A percentile compares a stretch with the other conserved stretches of the same genome.
Evolutionary conservation across 2,797 vertebrate species (phyloP).

Genomic region (Pseudochirops cupreus): DNA sequence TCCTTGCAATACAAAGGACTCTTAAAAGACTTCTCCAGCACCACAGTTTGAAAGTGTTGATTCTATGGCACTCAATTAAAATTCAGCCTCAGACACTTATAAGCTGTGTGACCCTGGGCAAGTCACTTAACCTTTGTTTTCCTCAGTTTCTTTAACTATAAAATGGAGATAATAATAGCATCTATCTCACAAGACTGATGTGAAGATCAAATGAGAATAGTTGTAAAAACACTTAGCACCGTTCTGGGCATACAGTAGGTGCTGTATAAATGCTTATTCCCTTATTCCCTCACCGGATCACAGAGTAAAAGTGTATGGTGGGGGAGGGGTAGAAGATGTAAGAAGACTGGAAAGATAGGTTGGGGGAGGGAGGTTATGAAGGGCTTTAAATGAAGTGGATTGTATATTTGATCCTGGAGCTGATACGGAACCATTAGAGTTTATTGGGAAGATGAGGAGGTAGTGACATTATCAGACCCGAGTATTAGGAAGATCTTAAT

Average conservation of each 20-base stretch:
- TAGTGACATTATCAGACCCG: neutral
- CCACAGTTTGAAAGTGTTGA: neutral
- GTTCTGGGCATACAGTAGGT: neutral
- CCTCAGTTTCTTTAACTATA: neutral
- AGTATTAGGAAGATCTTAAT: neutral
- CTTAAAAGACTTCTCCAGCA: neutral
- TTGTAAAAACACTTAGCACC: neutral
- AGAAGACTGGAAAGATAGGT: neutral
- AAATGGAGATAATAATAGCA: neutral
- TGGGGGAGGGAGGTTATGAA: neutral
- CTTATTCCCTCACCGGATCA: neutral
- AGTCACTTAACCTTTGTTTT: neutral
- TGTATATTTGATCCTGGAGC: neutral
- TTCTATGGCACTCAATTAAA: neutral
- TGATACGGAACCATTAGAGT: neutral
- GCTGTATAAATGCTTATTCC: neutral
- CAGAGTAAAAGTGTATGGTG: neutral
- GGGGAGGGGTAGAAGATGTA: neutral
- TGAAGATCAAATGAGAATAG: neutral
- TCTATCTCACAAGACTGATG: neutral
- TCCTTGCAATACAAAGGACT: neutral
- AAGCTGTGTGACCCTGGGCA: neutral
- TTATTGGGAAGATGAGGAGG: neutral
- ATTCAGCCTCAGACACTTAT: neutral
- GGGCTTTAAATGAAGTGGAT: neutral